phyloP scores from a whole-genome alignment of 2,113 vertebrate genomes.

The Rutilus rutilus region DNA sequence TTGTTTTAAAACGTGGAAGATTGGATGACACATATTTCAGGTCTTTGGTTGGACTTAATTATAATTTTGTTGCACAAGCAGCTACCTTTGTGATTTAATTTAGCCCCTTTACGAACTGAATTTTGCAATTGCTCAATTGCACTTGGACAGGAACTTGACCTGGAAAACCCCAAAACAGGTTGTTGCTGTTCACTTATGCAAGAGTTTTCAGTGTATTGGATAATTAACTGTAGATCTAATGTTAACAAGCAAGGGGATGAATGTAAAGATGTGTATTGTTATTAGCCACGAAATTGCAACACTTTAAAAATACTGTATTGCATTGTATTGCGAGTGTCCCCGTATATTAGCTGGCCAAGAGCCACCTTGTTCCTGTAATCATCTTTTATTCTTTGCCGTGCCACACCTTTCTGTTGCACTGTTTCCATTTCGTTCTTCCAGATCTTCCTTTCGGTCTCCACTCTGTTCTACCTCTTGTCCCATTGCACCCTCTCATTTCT shows the following conservation, averaged over 20 bases:
- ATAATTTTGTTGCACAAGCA: slow-evolving; percentile 44
- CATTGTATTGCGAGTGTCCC: not conserved
- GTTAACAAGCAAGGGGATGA: slow-evolving; percentile 9
- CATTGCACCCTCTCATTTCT: slow-evolving; percentile 45
- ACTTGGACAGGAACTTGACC: not conserved
- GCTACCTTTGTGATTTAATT: slow-evolving; percentile 14
- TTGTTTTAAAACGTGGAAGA: slow-evolving; percentile 46
- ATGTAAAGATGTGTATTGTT: slow-evolving; percentile 9
- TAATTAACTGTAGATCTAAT: slow-evolving; percentile 12
- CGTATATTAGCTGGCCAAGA: not conserved
- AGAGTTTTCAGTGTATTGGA: not conserved
- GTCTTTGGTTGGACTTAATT: slow-evolving; percentile 7
- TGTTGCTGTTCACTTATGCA: slow-evolving; percentile 40
- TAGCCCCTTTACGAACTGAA: slow-evolving; percentile 49
- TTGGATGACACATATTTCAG: slow-evolving; percentile 40
- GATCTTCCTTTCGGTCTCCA: slow-evolving; percentile 38
- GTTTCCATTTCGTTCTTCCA: slow-evolving; percentile 56
- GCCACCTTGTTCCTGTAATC: slow-evolving; percentile 36
- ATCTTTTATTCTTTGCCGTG: slow-evolving; percentile 46
- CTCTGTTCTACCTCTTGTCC: slow-evolving; percentile 28
- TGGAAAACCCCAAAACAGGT: slow-evolving; percentile 18
- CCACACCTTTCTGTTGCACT: slow-evolving; percentile 45
- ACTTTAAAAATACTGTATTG: slow-evolving; percentile 17
- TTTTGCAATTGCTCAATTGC: slow-evolving; percentile 51
- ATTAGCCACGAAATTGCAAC: not conserved